Evolutionary conservation across 2,113 vertebrate genomes (phyloP).

Genomic region (Cromileptes altivelis): DNA sequence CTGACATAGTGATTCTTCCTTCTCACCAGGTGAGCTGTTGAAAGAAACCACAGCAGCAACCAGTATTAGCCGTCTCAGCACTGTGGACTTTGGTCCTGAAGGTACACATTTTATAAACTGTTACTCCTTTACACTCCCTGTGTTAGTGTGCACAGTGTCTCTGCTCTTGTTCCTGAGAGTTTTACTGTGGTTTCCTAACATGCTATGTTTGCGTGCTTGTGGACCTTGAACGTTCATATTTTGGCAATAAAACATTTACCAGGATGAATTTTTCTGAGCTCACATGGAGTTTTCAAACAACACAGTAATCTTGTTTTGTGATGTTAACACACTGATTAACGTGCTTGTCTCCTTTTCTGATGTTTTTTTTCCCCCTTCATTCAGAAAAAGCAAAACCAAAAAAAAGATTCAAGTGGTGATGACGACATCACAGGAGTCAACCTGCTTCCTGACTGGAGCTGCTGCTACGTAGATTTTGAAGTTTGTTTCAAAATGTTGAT

Average conservation of each 20-base stretch:
- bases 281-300: neutral
- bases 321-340: neutral
- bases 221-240: neutral
- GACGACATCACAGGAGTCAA: neutral
- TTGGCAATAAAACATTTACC: neutral
- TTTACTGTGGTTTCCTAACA: neutral
- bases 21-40: slow-evolving; percentile 46
- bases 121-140: neutral
- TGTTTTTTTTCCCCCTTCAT: neutral
- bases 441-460: neutral
- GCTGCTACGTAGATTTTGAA: neutral
- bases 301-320: neutral
- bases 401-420: slow-evolving; percentile 56
- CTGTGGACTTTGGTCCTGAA: slow-evolving; percentile 33
- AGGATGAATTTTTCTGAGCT: neutral
- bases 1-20: neutral
- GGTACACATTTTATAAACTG: slow-evolving; percentile 36
- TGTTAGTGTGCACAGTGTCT: neutral
- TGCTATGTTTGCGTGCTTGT: neutral
- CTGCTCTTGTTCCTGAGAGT: neutral
- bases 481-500: neutral
- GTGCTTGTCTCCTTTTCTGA: neutral
- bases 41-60: slow-evolving; percentile 27
- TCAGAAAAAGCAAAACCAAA: slow-evolving; percentile 22
- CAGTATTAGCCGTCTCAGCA: slow-evolving; percentile 44